Conservation (phyloP, 1,140 invertebrate species). For the Pseudomyrmex flavicornis region DNA sequence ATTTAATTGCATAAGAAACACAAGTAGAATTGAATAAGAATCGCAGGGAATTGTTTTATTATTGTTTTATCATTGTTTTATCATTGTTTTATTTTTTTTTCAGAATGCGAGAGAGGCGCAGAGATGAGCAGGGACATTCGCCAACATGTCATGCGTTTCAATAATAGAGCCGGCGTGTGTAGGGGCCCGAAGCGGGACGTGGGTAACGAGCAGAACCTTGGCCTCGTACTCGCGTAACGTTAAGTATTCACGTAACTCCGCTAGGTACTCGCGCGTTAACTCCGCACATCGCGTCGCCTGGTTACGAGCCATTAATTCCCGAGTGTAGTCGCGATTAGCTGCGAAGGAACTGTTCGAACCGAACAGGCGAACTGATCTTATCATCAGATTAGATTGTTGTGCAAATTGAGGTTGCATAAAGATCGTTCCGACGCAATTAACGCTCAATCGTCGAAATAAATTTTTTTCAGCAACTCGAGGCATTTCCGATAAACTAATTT, state of each 20-base stretch:
- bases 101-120: no score
- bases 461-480: not conserved
- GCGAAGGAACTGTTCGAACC: conserved; percentile 3
- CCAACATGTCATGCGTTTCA: conserved; percentile 28
- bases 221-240: conserved; percentile 67
- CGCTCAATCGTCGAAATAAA: not conserved
- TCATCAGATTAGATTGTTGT: conserved; percentile 7
- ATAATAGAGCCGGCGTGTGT: conserved; percentile 42
- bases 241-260: conserved; percentile 65
- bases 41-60: not conserved
- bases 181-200: conserved; percentile 62
- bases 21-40: not conserved
- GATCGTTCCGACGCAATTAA: conserved; percentile 4
- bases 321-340: not conserved
- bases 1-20: not conserved
- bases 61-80: no score
- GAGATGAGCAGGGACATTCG: not conserved
- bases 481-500: not conserved
- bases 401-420: conserved; percentile 22
- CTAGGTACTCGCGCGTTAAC: conserved; percentile 55
- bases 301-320: conserved; percentile 60
- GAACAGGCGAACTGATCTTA: not conserved
- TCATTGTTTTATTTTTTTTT: no score
- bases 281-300: conserved; percentile 31
- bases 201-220: conserved; percentile 70